Evolutionary conservation across 2,113 vertebrate genomes (phyloP).

Genomic region (Lucifuga dentata): DNA sequence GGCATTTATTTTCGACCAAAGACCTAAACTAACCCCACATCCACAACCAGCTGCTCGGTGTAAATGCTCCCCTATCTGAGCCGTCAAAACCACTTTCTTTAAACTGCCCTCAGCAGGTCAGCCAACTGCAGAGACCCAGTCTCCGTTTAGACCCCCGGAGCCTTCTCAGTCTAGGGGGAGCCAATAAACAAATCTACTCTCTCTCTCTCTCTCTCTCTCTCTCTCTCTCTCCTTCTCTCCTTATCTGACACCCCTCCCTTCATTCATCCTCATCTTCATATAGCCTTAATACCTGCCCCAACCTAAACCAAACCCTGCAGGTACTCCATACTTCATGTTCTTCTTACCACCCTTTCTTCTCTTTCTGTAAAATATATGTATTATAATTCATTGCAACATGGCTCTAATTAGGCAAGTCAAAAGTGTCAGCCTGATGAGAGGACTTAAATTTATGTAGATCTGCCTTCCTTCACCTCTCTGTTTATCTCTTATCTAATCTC

Average conservation of each 20-base stretch:
- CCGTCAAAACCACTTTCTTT: slow-evolving; percentile 2
- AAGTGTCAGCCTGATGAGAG: too few relatives aligned
- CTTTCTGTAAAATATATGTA: too few relatives aligned
- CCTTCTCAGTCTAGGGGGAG: slow-evolving; percentile 68
- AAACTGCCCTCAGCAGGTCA: slow-evolving; percentile 21
- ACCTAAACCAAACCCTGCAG: too few relatives aligned
- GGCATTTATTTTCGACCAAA: slow-evolving; percentile 4
- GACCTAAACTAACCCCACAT: not conserved
- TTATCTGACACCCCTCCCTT: not conserved
- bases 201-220: slow-evolving; percentile 10
- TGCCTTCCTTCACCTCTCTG: too few relatives aligned
- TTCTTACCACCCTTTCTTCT: not conserved
- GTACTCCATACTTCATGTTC: not conserved
- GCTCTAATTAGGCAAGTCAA: too few relatives aligned
- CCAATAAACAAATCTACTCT: slow-evolving; percentile 56
- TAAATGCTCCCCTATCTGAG: slow-evolving; percentile 3
- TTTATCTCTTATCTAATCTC: not conserved
- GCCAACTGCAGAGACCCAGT: slow-evolving; percentile 44
- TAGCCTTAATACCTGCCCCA: not conserved
- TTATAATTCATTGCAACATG: too few relatives aligned
- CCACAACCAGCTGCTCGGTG: not conserved
- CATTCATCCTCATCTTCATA: not conserved
- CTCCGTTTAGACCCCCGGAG: slow-evolving; percentile 73
- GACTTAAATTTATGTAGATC: too few relatives aligned
- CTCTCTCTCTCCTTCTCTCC: not conserved